These are phyloP conservation scores for Catagonus wagneri DNA, from an alignment of 2,113 vertebrate genomes.

Conservation along the genomic window DNA sequence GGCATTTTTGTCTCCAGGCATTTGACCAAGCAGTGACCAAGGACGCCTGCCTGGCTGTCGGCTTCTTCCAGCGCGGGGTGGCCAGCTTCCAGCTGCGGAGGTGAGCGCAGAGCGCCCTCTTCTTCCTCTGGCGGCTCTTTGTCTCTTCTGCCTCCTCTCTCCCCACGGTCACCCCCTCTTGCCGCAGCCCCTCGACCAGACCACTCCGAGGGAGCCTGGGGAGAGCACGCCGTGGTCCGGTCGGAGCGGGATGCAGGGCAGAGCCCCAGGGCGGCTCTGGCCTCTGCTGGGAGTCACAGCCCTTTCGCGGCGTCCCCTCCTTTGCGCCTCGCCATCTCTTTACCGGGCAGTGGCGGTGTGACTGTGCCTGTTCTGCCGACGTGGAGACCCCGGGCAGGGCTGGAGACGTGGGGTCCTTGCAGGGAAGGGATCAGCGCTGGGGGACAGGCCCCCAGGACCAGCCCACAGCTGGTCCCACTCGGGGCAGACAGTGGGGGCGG, in stretches of 20 bases:
- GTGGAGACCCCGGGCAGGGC: accelerated
- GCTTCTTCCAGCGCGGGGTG: slow-evolving; percentile 93
- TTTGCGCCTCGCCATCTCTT: not conserved
- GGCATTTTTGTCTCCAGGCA: slow-evolving; percentile 85
- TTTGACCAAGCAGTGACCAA: slow-evolving; percentile 89
- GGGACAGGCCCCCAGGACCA: not conserved
- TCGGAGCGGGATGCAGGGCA: accelerated
- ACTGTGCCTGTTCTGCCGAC: not conserved
- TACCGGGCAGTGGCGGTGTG: not conserved
- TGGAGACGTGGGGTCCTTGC: not conserved
- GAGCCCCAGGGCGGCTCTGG: accelerated
- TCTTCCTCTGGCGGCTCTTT: not conserved
- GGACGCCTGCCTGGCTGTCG: slow-evolving; percentile 92
- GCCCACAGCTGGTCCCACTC: not conserved
- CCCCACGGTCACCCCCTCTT: not conserved
- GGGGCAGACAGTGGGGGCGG: not conserved
- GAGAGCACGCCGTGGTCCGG: accelerated
- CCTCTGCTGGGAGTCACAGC: not conserved
- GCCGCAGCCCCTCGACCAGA: not conserved
- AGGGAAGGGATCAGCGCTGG: not conserved
- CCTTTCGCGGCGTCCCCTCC: not conserved
- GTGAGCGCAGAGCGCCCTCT: slow-evolving; percentile 75
- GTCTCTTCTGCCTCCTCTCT: not conserved
- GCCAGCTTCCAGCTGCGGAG: slow-evolving; percentile 89
- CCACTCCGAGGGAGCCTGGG: not conserved